Evolutionary conservation across 2,113 vertebrate species (phyloP).

Genomic region (Gopherus evgoodei): DNA sequence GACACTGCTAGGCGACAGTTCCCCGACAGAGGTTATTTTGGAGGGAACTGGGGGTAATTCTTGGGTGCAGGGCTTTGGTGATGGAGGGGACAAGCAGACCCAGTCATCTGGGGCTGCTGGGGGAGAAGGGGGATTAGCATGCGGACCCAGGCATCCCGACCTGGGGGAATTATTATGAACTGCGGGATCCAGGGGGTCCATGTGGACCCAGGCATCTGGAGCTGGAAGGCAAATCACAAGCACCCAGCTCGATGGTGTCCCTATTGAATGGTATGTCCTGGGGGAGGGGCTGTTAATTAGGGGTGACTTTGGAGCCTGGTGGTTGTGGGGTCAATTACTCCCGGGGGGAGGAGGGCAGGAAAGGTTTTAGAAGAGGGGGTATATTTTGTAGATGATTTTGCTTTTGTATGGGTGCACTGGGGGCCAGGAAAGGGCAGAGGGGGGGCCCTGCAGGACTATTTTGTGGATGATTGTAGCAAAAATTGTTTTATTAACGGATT

Average conservation of each 20-base stretch:
- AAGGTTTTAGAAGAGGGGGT: neutral
- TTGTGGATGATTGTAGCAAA: neutral
- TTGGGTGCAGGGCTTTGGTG: too few species aligned
- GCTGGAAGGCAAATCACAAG: too few species aligned
- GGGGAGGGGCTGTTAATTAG: too few species aligned
- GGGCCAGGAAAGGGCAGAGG: neutral
- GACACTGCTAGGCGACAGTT: neutral
- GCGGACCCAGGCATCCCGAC: too few species aligned
- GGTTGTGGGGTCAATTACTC: neutral
- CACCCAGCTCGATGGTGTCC: too few species aligned
- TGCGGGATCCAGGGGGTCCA: neutral
- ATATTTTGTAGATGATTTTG: neutral
- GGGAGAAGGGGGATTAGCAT: too few species aligned
- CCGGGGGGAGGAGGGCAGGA: rapidly evolving
- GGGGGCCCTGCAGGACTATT: neutral
- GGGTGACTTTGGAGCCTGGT: too few species aligned
- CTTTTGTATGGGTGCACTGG: too few species aligned
- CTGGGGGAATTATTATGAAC: too few species aligned
- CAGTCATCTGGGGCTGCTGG: too few species aligned
- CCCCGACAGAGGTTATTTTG: too few species aligned
- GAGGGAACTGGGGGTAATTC: neutral
- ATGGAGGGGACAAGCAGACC: too few species aligned
- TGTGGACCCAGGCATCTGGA: neutral
- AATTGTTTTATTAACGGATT: neutral
- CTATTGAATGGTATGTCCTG: neutral